Percentiles rank a stretch among this genome's conserved stretches.
These are phyloP conservation scores for Macrostomum lignano DNA, from an alignment of 1,140 invertebrate genomes.

Conservation along the genomic window DNA sequence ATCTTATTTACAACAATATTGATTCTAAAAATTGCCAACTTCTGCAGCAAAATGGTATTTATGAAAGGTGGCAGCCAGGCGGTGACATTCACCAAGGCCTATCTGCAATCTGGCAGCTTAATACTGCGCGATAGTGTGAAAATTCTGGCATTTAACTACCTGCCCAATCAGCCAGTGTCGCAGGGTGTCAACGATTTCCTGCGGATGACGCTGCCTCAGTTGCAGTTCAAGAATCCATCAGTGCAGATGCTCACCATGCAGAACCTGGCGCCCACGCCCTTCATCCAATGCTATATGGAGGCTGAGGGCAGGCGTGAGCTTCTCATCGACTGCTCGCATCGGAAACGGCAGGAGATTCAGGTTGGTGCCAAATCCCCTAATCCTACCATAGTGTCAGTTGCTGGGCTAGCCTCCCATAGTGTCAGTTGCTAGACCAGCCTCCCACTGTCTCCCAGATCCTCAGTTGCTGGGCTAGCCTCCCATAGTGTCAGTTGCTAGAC, in stretches of 20 bases:
- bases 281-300: constrained; percentile 61
- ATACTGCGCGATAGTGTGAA: constrained; percentile 51
- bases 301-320: background rate
- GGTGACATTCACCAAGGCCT: constrained; percentile 54
- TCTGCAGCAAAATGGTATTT: constrained; percentile 78
- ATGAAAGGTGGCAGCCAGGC: constrained; percentile 57
- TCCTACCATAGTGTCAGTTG: too few relatives aligned
- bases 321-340: constrained; percentile 9
- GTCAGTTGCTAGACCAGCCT: too few relatives aligned
- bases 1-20: too few relatives aligned
- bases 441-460: too few relatives aligned
- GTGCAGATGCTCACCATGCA: constrained; percentile 59
- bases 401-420: too few relatives aligned
- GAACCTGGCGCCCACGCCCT: constrained; percentile 66
- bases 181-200: constrained; percentile 9
- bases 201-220: constrained; percentile 37
- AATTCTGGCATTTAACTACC: constrained; percentile 58
- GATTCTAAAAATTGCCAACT: too few relatives aligned
- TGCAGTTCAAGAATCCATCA: constrained; percentile 71
- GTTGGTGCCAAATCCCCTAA: too few relatives aligned
- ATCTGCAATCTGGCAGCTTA: constrained; percentile 48
- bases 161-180: constrained; percentile 25
- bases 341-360: constrained; percentile 8
- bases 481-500: too few relatives aligned
- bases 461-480: too few relatives aligned